These are phyloP conservation scores for Euspilapteryx auroguttella DNA, from an alignment of 2,888 invertebrate species.

Conservation along the genomic window DNA sequence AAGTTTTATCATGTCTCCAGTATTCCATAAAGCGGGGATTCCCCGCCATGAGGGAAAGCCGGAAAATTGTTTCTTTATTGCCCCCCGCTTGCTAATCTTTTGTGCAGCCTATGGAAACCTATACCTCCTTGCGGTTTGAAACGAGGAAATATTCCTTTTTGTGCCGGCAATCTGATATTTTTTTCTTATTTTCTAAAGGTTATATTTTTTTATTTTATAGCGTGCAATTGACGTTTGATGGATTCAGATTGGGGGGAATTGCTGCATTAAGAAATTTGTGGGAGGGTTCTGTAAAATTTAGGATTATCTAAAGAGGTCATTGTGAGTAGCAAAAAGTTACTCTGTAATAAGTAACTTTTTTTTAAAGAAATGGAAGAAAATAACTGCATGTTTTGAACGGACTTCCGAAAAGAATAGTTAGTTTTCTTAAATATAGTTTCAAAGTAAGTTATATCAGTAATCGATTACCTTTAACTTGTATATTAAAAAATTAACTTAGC, in stretches of 20 bases:
- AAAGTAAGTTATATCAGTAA: too few relatives aligned
- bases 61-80: constrained; percentile 58
- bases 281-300: constrained; percentile 25
- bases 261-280: constrained; percentile 12
- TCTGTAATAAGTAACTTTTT: too few relatives aligned
- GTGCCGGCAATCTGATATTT: constrained; percentile 32
- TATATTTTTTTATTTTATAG: constrained; percentile 43
- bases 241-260: constrained; percentile 22
- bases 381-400: too few relatives aligned
- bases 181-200: neutral
- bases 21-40: constrained; percentile 31
- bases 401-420: too few relatives aligned
- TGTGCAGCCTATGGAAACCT: constrained; percentile 12
- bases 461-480: too few relatives aligned
- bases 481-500: too few relatives aligned
- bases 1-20: constrained; percentile 43
- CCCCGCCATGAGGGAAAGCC: constrained; percentile 31
- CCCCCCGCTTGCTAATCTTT: constrained; percentile 52
- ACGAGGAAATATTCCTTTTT: constrained; percentile 12
- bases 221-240: constrained; percentile 43
- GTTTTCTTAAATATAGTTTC: too few relatives aligned
- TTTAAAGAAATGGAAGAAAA: too few relatives aligned
- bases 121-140: constrained; percentile 6
- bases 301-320: neutral
- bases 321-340: too few relatives aligned